Evolutionary conservation across 2,888 invertebrate species (phyloP).

Genomic region (Lobophora halterata): DNA sequence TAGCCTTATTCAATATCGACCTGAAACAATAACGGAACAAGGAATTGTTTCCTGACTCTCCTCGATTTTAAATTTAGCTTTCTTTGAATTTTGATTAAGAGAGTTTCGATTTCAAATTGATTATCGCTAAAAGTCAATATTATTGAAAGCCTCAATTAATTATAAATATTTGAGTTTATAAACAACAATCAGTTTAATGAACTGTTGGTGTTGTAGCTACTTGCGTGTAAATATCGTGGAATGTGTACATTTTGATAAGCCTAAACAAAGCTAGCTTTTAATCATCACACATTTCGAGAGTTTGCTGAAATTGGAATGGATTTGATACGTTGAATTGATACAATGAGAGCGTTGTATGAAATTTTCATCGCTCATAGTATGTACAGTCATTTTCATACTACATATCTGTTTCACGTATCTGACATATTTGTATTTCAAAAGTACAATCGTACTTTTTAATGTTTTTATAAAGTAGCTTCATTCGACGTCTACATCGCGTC

Average conservation of each 20-base stretch:
- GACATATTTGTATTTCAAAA: too few species aligned
- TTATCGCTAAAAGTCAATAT: constrained; percentile 45
- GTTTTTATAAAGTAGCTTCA: too few species aligned
- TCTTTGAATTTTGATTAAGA: too few species aligned
- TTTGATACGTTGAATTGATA: constrained; percentile 58
- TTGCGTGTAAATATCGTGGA: constrained; percentile 10
- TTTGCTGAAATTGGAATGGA: constrained; percentile 51
- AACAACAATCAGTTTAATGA: constrained; percentile 19
- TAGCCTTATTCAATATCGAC: constrained; percentile 62
- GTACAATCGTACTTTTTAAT: too few species aligned
- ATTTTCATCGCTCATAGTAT: constrained; percentile 59
- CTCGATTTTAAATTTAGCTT: constrained; percentile 44
- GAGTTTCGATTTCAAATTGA: too few species aligned
- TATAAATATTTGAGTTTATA: constrained; percentile 21
- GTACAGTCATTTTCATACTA: too few species aligned
- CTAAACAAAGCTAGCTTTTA: constrained; percentile 38
- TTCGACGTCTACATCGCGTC: too few species aligned
- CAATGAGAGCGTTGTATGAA: constrained; percentile 58
- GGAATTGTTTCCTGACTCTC: constrained; percentile 42
- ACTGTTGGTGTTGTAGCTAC: constrained; percentile 7
- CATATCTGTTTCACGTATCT: too few species aligned
- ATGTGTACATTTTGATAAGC: constrained; percentile 22
- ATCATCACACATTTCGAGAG: constrained; percentile 54
- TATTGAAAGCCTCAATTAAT: constrained; percentile 37
- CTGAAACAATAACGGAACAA: constrained; percentile 51